These are phyloP conservation scores for Struthio camelus DNA, from an alignment of 2,113 vertebrate genomes.

Conservation along the genomic window DNA sequence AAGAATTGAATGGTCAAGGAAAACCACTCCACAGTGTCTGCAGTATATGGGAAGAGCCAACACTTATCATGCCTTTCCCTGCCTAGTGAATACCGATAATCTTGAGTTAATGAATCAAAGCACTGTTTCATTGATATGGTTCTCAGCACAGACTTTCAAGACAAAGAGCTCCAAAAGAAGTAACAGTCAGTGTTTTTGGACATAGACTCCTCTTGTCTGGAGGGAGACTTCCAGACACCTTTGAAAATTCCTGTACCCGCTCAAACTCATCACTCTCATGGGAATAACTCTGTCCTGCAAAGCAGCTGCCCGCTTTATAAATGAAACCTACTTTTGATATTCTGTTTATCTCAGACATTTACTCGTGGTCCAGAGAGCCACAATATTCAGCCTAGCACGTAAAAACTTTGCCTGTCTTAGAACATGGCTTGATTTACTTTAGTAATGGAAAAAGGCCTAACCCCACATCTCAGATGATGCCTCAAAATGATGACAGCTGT, in stretches of 20 bases:
- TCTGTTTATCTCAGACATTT: not conserved
- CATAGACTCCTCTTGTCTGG: not conserved
- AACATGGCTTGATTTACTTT: not conserved
- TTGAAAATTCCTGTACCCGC: not conserved
- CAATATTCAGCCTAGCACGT: not conserved
- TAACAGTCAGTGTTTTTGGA: not conserved
- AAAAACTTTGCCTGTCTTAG: not conserved
- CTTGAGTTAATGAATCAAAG: not conserved
- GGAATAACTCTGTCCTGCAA: not conserved
- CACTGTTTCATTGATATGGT: not conserved
- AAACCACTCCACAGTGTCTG: not conserved
- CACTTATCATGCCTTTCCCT: not conserved
- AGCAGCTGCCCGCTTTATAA: not conserved
- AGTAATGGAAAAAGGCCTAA: not conserved
- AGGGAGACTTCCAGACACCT: not conserved
- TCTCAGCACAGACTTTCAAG: not conserved
- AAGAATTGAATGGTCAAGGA: not conserved
- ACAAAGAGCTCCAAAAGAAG: not conserved
- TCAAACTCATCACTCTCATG: not conserved
- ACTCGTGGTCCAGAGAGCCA: not conserved
- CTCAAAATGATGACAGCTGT: not conserved
- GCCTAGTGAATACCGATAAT: not conserved
- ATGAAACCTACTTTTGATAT: not conserved
- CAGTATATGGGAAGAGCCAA: not conserved
- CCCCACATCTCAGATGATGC: not conserved